Conservation (phyloP, 2,888 invertebrate species). For the Julus scanicus region DNA sequence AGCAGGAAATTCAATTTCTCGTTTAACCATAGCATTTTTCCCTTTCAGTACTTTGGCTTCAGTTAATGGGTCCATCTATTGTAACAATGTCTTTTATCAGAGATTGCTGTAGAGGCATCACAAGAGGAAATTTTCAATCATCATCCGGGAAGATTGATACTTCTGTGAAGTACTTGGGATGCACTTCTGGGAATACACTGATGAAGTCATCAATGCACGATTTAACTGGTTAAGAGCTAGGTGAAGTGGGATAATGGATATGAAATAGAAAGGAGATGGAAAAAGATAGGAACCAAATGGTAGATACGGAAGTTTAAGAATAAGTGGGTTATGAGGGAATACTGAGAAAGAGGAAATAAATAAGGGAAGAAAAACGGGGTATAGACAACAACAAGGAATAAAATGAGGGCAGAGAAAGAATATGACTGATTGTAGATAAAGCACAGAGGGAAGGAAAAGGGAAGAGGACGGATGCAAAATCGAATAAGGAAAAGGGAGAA, state of each 20-base stretch:
- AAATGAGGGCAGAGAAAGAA: too few relatives aligned
- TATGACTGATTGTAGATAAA: too few relatives aligned
- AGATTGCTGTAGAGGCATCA: conserved; percentile 30
- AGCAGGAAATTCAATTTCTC: conserved; percentile 16
- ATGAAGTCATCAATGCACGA: conserved; percentile 28
- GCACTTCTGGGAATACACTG: conserved; percentile 35
- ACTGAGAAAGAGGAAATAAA: neutral
- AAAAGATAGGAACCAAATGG: neutral
- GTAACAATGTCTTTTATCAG: conserved; percentile 31
- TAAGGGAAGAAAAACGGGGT: neutral
- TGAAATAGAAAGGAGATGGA: neutral
- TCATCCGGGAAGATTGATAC: conserved; percentile 22
- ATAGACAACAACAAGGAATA: too few relatives aligned
- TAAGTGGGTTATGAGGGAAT: conserved; percentile 17
- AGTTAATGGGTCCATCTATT: conserved; percentile 28
- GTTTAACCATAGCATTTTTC: neutral
- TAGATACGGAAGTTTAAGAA: neutral
- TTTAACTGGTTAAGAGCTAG: conserved; percentile 30
- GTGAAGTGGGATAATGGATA: neutral
- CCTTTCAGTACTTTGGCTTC: neutral
- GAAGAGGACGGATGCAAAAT: too few relatives aligned
- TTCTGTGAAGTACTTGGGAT: conserved; percentile 22
- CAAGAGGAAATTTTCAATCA: conserved; percentile 37
- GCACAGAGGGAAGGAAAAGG: too few relatives aligned
- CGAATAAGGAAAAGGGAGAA: too few relatives aligned